Conservation (phyloP, 2,113 vertebrate species). For the Micronisus gabar region DNA sequence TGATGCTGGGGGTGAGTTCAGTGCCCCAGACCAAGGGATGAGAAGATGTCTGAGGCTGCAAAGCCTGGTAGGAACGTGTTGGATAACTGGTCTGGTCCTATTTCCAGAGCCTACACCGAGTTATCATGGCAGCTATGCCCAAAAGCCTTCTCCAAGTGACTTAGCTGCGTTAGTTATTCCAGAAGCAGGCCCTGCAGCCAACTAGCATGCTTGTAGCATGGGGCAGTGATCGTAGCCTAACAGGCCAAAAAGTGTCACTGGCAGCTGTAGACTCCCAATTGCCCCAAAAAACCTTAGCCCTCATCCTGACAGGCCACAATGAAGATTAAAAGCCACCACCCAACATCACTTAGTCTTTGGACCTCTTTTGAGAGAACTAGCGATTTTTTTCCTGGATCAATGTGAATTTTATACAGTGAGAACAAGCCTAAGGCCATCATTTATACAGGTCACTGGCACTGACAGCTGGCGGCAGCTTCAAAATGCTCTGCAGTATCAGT, state of each 20-base stretch:
- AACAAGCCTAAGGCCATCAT: neutral
- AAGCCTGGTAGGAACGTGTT: neutral
- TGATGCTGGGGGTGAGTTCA: neutral
- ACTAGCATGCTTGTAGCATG: accelerated
- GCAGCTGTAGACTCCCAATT: neutral
- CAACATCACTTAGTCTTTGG: neutral
- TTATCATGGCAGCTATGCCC: neutral
- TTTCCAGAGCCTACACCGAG: neutral
- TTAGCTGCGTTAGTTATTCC: neutral
- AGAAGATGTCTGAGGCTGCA: neutral
- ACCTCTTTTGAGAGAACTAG: neutral
- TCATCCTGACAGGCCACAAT: neutral
- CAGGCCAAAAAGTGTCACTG: neutral
- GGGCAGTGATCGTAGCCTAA: accelerated
- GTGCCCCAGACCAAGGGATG: neutral
- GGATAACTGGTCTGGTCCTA: neutral
- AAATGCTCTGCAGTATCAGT: neutral
- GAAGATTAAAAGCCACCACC: neutral
- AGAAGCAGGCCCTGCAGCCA: neutral
- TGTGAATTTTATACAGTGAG: neutral
- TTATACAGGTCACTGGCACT: neutral
- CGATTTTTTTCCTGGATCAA: neutral
- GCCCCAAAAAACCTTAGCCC: neutral
- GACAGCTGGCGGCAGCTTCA: neutral
- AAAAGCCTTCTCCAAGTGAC: neutral